Conservation (phyloP, 2,888 invertebrate genomes). For the Zeuzera pyrina region DNA sequence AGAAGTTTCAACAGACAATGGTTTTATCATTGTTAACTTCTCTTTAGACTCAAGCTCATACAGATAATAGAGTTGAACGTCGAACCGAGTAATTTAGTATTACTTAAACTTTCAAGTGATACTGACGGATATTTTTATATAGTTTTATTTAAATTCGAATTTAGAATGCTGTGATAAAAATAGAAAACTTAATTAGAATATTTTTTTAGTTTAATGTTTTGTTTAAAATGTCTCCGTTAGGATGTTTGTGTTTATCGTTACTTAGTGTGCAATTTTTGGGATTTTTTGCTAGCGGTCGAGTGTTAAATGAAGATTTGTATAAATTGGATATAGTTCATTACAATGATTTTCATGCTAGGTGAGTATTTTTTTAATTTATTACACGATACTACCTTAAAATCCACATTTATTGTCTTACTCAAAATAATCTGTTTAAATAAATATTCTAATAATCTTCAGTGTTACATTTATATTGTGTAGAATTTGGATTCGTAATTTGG, state of each 20-base stretch:
- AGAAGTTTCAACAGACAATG: no score
- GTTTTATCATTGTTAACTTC: no score
- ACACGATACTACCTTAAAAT: conserved; percentile 3
- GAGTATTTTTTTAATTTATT: conserved; percentile 16
- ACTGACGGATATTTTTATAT: conserved; percentile 7
- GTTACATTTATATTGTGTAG: not conserved
- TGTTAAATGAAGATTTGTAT: conserved; percentile 37
- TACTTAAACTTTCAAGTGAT: conserved; percentile 9
- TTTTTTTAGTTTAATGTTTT: conserved; percentile 14
- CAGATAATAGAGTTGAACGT: conserved; percentile 3
- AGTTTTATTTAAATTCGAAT: not conserved
- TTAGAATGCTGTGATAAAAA: not conserved
- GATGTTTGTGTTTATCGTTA: conserved; percentile 1
- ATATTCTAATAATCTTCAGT: no score
- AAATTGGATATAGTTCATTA: conserved; percentile 68
- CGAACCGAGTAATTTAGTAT: conserved; percentile 8
- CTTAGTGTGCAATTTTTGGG: conserved; percentile 15
- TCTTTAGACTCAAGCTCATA: no score
- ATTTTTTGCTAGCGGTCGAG: conserved; percentile 21
- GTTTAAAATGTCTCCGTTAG: conserved; percentile 8
- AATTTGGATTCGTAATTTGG: not conserved
- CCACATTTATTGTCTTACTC: conserved; percentile 3
- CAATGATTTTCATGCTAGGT: conserved; percentile 72
- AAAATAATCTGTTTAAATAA: no score
- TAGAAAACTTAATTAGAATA: conserved; percentile 10